phyloP scores from a whole-genome alignment of 2,888 invertebrate genomes.

The Lasioglossum lativentre region DNA sequence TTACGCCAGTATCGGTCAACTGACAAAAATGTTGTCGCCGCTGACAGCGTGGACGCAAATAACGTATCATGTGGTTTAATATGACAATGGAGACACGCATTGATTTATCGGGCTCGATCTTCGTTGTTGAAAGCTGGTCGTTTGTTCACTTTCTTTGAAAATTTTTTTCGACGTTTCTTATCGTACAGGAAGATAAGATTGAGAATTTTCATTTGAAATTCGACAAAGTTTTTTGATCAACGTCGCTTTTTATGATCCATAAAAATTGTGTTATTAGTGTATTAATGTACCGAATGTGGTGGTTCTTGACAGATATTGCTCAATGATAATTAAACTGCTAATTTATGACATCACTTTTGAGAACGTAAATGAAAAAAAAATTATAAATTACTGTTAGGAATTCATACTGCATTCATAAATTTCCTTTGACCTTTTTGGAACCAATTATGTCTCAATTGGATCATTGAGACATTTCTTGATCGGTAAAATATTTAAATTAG shows the following conservation, averaged over 20 bases:
- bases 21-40: conserved; percentile 29
- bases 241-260: not conserved
- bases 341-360: not conserved
- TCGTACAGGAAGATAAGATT: not conserved
- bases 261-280: not conserved
- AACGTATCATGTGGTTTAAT: conserved; percentile 41
- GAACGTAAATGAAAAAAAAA: not conserved
- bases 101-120: conserved; percentile 28
- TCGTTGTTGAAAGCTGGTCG: not conserved
- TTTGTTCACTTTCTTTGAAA: not conserved
- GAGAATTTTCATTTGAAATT: not conserved
- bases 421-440: not conserved
- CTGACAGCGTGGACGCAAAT: conserved; percentile 35
- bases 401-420: not conserved
- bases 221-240: no score
- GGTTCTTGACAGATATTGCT: not conserved
- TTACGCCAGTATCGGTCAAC: conserved; percentile 28
- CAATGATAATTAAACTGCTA: not conserved
- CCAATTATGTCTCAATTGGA: not conserved
- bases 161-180: not conserved
- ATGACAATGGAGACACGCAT: conserved; percentile 38
- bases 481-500: not conserved
- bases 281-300: not conserved
- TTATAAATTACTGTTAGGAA: not conserved
- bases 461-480: not conserved